A percentile compares a stretch with the other conserved stretches of the same genome.
phyloP scores from a whole-genome alignment of 2,797 vertebrate species.

The Uromys caudimaculatus region DNA sequence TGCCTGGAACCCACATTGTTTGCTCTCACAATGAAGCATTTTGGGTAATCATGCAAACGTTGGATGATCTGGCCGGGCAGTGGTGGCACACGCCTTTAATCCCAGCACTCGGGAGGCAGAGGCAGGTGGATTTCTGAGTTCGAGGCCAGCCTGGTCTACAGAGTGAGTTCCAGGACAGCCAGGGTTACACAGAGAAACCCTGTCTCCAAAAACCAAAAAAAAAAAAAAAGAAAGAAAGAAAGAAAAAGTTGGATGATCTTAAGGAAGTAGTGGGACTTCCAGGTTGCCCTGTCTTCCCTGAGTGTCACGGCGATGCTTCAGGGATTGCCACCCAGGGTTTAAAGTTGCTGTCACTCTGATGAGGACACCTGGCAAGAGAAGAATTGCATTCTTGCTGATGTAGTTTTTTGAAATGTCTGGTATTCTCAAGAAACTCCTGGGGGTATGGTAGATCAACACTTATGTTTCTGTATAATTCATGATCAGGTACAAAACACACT shows the following conservation, averaged over 20 bases:
- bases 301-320: background rate
- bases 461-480: conserved; percentile 13
- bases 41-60: background rate
- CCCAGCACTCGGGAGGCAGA: too few species aligned
- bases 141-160: too few species aligned
- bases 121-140: too few species aligned
- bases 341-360: background rate
- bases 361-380: background rate
- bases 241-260: background rate
- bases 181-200: too few species aligned
- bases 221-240: too few species aligned
- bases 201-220: too few species aligned
- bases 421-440: conserved; percentile 22
- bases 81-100: too few species aligned
- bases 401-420: conserved; percentile 23
- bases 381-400: background rate
- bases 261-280: background rate
- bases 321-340: background rate
- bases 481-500: background rate
- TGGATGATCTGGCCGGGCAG: too few species aligned
- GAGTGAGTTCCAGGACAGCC: too few species aligned
- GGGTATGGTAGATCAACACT: conserved; percentile 20
- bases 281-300: background rate
- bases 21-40: background rate
- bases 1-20: background rate